These are phyloP conservation scores for Orientallactaga bullata DNA, from an alignment of 2,113 vertebrate species.

Conservation along the genomic window DNA sequence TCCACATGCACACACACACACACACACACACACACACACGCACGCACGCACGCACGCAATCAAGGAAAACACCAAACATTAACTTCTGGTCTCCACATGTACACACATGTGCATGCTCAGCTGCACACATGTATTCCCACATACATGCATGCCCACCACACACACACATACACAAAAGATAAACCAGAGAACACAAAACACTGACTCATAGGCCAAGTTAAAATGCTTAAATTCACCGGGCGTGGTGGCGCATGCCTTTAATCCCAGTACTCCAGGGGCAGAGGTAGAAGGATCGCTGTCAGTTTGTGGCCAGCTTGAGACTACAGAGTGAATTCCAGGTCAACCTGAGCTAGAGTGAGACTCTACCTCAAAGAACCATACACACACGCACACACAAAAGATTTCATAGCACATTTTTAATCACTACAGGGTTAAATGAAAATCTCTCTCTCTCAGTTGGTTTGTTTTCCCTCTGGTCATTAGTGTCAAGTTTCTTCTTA, in stretches of 20 bases:
- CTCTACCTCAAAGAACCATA: too few relatives aligned
- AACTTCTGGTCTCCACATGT: not conserved
- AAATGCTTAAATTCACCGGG: slow-evolving; percentile 4
- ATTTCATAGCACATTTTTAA: slow-evolving; percentile 18
- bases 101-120: not conserved
- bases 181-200: too few relatives aligned
- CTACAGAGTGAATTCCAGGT: not conserved
- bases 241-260: not conserved
- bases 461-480: slow-evolving; percentile 64
- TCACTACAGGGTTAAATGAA: not conserved
- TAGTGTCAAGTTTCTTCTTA: slow-evolving; percentile 77
- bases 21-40: not conserved
- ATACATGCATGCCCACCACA: too few relatives aligned
- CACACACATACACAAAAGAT: not conserved
- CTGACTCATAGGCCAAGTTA: not conserved
- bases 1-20: not conserved
- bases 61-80: not conserved
- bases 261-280: not conserved
- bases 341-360: not conserved
- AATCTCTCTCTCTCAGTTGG: slow-evolving; percentile 62
- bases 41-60: not conserved
- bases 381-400: too few relatives aligned
- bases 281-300: not conserved
- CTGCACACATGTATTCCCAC: not conserved
- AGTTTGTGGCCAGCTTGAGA: not conserved